Conservation (phyloP, 2,113 vertebrate species). For the Mixornis gularis region DNA sequence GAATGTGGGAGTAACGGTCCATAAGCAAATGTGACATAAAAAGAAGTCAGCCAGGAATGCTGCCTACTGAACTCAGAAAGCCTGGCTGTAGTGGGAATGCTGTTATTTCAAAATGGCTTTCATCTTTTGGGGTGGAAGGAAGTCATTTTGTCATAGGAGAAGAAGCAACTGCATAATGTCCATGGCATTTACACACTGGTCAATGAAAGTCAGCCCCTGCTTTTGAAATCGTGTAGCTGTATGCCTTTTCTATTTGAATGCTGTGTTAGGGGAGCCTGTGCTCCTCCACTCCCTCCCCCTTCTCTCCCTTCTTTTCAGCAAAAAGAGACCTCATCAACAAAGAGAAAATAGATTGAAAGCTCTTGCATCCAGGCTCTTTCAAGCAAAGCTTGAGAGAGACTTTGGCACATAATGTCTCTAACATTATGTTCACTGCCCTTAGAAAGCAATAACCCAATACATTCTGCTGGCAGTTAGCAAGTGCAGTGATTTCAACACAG, state of each 20-base stretch:
- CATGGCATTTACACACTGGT: neutral
- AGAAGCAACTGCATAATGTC: neutral
- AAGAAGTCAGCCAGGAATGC: slow-evolving; percentile 2
- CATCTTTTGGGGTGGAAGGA: neutral
- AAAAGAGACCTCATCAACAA: slow-evolving; percentile 39
- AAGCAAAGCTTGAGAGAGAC: slow-evolving; percentile 51
- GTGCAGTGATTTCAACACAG: slow-evolving; percentile 54
- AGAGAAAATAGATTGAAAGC: slow-evolving; percentile 47
- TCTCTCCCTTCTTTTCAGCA: slow-evolving; percentile 39
- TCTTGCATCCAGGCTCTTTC: slow-evolving; percentile 43
- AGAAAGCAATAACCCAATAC: slow-evolving; percentile 60
- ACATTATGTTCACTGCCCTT: slow-evolving; percentile 57
- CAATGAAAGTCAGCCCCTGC: neutral
- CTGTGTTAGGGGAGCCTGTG: neutral
- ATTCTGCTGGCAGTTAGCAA: slow-evolving; percentile 59
- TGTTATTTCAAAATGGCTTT: neutral
- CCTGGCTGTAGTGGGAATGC: neutral
- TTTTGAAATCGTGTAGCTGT: neutral
- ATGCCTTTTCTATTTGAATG: slow-evolving; percentile 20
- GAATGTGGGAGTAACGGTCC: slow-evolving; percentile 40
- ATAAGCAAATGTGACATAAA: slow-evolving; percentile 39
- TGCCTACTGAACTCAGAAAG: slow-evolving; percentile 9
- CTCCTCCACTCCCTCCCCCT: neutral
- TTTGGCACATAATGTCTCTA: slow-evolving; percentile 44
- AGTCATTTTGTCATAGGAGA: neutral